Base-by-base conservation (phyloP, 1,140 invertebrate species). In the Phenacoccus solenopsis region DNA sequence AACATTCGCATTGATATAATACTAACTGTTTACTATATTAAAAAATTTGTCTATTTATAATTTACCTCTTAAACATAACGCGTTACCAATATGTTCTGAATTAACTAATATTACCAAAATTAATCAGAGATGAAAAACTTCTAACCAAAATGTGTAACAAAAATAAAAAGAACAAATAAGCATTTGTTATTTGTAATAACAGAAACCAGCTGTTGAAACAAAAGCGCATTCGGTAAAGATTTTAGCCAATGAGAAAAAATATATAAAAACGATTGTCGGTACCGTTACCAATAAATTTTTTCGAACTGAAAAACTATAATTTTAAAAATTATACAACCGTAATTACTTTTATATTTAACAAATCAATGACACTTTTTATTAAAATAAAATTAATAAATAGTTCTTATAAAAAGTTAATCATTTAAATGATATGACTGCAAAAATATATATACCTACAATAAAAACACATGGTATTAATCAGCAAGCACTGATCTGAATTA, bases 351-450 rank as follows among this genome's bases (percentile, higher is more conserved):
- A 25, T 64, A 64, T 64, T 64, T 64, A 64, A 64, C 59, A 64
- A 64, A 64, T 64, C 59, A 64, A 25, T 27, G 25, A 64, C 59
- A 64, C 59, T 64, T 64, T 20, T 10, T 25, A 64, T 64, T 64
- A 24, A 24, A 64, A 24, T 64, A 24, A 64, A 25, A 25, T 64
- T 24, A 25, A 25, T 64, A 64, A 64, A 64, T 64, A 64, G 25
- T 24, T 25, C 22, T 64, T 25, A 64, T 24, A 25, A 64, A 64
- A 64, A 64, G 25, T 49, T 49, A n/a, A 49, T 49, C 13, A 9
- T 64, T 64, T 64, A 64, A 64, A 64, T 64, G 59, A 64, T 64
- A 64, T 64, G 59, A 64, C 59, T 64, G 59, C 25, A 27, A 27
- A 64, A 64, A 64, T 24, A 64, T 49, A 49, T 32, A 49, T 49